Conservation (phyloP, 1,140 invertebrate species). For the Nomia melanderi region DNA sequence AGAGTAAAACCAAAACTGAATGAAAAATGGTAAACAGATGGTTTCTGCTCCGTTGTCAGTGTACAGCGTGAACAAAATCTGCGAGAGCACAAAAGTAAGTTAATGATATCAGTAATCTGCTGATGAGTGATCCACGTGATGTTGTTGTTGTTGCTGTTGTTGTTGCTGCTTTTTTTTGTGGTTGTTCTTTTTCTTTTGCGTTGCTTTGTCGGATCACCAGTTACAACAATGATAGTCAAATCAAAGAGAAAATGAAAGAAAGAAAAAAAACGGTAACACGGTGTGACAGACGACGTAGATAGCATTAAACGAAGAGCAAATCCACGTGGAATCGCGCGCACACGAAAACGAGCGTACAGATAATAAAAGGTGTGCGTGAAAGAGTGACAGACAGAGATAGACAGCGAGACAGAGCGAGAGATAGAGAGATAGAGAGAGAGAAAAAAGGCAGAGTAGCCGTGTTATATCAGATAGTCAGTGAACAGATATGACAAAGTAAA, state of each 20-base stretch:
- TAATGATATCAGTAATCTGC: no score
- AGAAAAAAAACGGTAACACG: neutral
- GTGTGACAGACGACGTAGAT: conserved; percentile 18
- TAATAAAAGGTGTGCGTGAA: conserved; percentile 35
- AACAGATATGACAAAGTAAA: conserved; percentile 26
- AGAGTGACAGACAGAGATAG: conserved; percentile 19
- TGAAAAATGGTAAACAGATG: no score
- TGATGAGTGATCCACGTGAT: no score
- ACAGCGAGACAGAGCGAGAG: conserved; percentile 33
- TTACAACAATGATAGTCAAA: no score
- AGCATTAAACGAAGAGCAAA: conserved; percentile 56
- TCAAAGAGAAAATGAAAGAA: neutral
- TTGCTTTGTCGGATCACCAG: no score
- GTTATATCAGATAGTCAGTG: conserved; percentile 26
- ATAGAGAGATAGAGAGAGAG: conserved; percentile 37
- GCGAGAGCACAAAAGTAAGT: no score
- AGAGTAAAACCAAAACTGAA: no score
- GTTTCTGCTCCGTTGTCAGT: no score
- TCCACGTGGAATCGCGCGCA: conserved; percentile 51
- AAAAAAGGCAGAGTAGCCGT: conserved; percentile 43
- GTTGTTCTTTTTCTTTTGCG: no score
- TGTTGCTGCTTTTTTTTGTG: neutral
- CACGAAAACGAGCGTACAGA: conserved; percentile 35
- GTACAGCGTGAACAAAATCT: no score
- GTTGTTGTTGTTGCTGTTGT: no score